Evolutionary conservation across 1,140 invertebrate species (phyloP), one percentile per base, ranked within the genome.

Genomic region (Leptinotarsa lineolata): DNA sequence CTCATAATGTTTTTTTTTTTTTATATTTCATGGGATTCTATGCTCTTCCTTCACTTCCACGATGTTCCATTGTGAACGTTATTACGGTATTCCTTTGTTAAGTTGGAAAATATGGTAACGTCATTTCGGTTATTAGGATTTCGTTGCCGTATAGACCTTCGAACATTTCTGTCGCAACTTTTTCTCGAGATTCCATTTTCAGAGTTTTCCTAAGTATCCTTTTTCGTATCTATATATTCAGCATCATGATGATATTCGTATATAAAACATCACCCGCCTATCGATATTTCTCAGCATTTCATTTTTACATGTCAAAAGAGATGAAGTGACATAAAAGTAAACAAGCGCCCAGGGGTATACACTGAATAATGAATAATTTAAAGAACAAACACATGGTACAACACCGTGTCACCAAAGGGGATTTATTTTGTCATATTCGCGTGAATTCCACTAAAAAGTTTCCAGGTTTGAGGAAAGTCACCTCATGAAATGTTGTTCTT

Each of bases 301-400:
- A 54, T 54, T 54, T 54, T 54, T 16, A 54, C 48, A 54, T 54
- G 48, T 54, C 48, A 54, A 54, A 54, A 54, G 48, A 54, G 48
- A 54, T 54, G 16, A 54, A 54, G 48, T 54, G 12, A 54, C 48
- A 54, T 18, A 54, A 54, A 18, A 11, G 30, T 39, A 39, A 39
- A 39, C 30, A 39, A 54, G 48, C 48, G 16, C 48, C 48, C 48
- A 54, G 16, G 15, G 48, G 48, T 54, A 54, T n/a, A 54, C 48
- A 54, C 48, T 8, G 48, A 54, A 54, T 54, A 12, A 54, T 54
- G 48, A 54, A 54, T 54, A 54, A 54, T 54, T 54, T 54, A 54
- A 54, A 54, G 48, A 54, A 54, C 48, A 54, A 54, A 54, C 48
- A 54, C 48, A 18, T 16, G 15, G n/a, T 4, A 18, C 48, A 54